Evolutionary conservation across 2,113 vertebrate species (phyloP), one percentile per base, ranked within the genome.

Genomic region (Tautogolabrus adspersus): DNA sequence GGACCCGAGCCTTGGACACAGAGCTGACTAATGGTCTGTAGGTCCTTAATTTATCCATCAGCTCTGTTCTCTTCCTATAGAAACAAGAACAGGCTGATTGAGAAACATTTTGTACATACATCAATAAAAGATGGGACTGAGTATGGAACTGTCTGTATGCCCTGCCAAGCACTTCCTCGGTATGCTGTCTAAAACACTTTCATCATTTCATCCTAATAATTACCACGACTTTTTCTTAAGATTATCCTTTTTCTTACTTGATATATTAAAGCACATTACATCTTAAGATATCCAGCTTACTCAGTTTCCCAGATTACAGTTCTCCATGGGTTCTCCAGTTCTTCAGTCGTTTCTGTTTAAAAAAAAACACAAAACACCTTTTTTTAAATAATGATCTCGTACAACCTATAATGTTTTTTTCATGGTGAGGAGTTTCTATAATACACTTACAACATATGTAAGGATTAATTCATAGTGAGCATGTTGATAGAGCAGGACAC

Each of bases 321-420:
- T 72, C 92, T 91, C 93, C 93, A 94, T 0, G 93, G 92, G 34
- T 55, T 90, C 72, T 89, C 85, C 6, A 91, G 23, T 23, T 88
- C 80, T 23, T 88, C 80, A 34, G 30, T 15, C 16, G 18, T 56
- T 6, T 38, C 38, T 84, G 30, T 34, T 26, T 26, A 86, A 89
- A 65, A 12, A 47, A 38, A 5, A 58, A 8, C 10, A 72, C 51
- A 72, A 52, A 64, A 52, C 19, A 52, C 7, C 5, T 7, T 16
- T 49, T 49, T 6, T 1, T 19, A 19, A 5, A 49, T 1, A 49
- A 49, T 8, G 18, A 19, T 49, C 18, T 19, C 1, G 16, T 49
- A 18, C 6, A 2, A 49, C 16, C 47, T 10, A 42, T 6, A 40
- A 40, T 40, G 38, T 40, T 40, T 26, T 34, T 34, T 34, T 10